Base-by-base conservation (phyloP, 2,888 invertebrate species). In the Caenorhabditis wallacei region DNA sequence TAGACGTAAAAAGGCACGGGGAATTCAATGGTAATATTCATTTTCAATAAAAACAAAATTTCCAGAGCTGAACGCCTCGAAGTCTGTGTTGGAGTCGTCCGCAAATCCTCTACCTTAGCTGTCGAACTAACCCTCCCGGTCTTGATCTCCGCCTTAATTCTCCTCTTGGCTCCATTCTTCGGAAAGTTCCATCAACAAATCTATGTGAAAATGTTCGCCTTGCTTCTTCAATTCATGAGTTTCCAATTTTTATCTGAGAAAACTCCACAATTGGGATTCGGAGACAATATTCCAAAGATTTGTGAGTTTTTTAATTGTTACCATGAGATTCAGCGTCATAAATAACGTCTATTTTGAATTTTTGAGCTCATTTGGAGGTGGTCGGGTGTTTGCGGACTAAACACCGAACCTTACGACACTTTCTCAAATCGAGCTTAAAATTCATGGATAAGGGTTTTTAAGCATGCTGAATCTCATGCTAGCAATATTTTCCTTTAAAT, bases 171-270 rank as follows among this genome's bases (percentile, higher is more conserved):
- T 10, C 90, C 90, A 11, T 88, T 90, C 71, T 89, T 90, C 75
- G 90, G 90, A n/a, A 86, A 86, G 48, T 89, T 90, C 85, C 56
- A 86, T 16, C 87, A 89, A 57, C 89, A 89, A 85, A 82, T 89
- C 54, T 85, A 88, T 63, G 90, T 90, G 48, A 90, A 90, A 70
- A 86, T 90, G 85, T 90, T 90, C 82, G 89, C 90, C 22, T 84
- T 90, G 20, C 86, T 90, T 2, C 84, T 90, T 18, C 90, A 90
- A 80, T 90, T 88, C 82, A 80, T 90, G 85, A 87, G 88, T 76
- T 90, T 90, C 86, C 90, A 90, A 83, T 89, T 88, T 59, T 74
- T 90, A 57, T 88, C 88, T n/a, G 85, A 85, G 26, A 88, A 88
- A 79, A 89, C 90, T 24, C 89, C 90, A 40, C 88, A 88, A 56